Evolutionary conservation across 1,140 invertebrate species (phyloP).

Genomic region (Magallana gigas): DNA sequence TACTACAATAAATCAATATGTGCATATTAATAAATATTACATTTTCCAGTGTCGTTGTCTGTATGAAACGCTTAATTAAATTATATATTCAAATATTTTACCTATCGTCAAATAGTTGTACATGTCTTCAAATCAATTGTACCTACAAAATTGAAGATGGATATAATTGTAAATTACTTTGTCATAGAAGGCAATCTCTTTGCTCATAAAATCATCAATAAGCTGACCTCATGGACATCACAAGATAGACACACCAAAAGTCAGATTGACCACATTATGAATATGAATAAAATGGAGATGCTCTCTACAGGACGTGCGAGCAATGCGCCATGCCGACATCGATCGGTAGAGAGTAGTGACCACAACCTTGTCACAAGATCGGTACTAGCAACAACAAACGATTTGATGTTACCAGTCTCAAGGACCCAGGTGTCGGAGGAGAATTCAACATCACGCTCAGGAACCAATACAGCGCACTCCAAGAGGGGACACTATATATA

Average conservation of each 20-base stretch:
- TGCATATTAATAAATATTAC: no score
- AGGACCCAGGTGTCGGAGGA: neutral
- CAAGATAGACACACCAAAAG: slow-evolving; percentile 55
- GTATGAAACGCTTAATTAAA: no score
- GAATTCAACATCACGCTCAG: neutral
- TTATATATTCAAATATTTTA: no score
- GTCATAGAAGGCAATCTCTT: slow-evolving; percentile 59
- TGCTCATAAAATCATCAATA: slow-evolving; percentile 60
- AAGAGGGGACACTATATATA: neutral
- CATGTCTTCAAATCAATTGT: no score
- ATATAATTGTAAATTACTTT: no score
- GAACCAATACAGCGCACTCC: neutral
- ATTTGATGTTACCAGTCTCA: neutral
- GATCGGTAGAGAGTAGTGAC: no score
- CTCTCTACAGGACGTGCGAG: slow-evolving; percentile 52
- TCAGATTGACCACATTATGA: slow-evolving; percentile 61
- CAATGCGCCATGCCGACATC: slow-evolving; percentile 47
- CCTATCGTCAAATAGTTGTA: no score
- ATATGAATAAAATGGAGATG: slow-evolving; percentile 55
- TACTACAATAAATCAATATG: no score
- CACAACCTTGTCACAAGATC: slow-evolving; percentile 41
- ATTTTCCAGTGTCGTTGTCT: no score
- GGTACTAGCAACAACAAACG: no score
- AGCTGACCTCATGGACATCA: slow-evolving; percentile 59
- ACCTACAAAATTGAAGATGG: no score